A percentile compares a stretch with the other conserved stretches of the same genome.
Conservation (phyloP, 1,140 invertebrate species). For the Phymastichus coffea region DNA sequence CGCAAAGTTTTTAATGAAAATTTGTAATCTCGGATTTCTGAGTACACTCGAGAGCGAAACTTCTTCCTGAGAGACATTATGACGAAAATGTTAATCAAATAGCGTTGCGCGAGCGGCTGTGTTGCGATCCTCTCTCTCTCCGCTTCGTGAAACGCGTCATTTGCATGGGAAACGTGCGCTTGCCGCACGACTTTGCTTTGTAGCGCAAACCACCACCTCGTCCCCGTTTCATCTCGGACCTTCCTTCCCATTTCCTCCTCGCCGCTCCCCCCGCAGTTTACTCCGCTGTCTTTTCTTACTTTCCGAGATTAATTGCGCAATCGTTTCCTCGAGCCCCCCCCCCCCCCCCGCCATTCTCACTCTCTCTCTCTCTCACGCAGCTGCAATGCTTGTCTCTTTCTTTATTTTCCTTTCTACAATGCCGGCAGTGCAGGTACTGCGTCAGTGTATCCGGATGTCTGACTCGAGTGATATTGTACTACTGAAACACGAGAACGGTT, state of each 20-base stretch:
- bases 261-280: no score
- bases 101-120: not conserved
- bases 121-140: not conserved
- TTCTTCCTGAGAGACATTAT: conserved; percentile 15
- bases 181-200: not conserved
- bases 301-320: conserved; percentile 5
- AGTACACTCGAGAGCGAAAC: conserved; percentile 12
- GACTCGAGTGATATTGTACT: no score
- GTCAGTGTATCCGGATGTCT: no score
- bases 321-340: conserved; percentile 10
- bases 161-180: conserved; percentile 22
- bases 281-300: no score
- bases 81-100: conserved; percentile 47
- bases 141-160: conserved; percentile 1
- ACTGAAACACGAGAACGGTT: no score
- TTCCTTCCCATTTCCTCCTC: not conserved
- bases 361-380: no score
- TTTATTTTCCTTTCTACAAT: no score
- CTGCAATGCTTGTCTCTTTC: no score
- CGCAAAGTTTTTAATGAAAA: conserved; percentile 49
- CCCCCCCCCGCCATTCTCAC: no score
- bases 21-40: conserved; percentile 44
- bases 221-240: not conserved
- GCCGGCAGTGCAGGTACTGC: no score
- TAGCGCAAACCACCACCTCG: not conserved